A percentile compares a stretch with the other conserved stretches of the same genome.
Evolutionary conservation across 2,113 vertebrate genomes (phyloP).

Genomic region (Bujurquina vittata): DNA sequence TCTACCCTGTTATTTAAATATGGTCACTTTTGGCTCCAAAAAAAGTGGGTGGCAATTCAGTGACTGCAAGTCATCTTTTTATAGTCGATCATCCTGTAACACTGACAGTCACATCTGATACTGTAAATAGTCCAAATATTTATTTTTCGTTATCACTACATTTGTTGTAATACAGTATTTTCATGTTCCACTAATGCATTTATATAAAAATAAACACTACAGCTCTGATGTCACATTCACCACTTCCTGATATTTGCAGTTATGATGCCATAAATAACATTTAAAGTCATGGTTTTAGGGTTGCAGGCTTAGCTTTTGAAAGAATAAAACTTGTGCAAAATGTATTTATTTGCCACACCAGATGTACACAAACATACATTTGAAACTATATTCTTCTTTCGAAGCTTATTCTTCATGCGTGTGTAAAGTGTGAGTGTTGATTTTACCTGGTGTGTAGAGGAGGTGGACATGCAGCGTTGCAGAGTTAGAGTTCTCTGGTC

Average conservation of each 20-base stretch:
- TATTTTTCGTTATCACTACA: background rate
- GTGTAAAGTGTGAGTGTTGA: background rate
- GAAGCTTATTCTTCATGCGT: background rate
- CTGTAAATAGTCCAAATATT: background rate
- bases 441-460: slow-evolving; percentile 88
- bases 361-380: background rate
- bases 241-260: too few species aligned
- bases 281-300: too few species aligned
- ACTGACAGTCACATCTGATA: background rate
- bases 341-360: background rate
- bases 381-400: background rate
- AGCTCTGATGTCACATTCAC: too few species aligned
- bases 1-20: too few species aligned
- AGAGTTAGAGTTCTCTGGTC: slow-evolving; percentile 86
- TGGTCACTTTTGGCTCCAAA: too few species aligned
- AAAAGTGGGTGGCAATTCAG: background rate
- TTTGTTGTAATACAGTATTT: background rate
- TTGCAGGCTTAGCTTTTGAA: too few species aligned
- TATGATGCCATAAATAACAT: too few species aligned
- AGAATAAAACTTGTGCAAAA: background rate
- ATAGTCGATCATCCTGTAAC: background rate
- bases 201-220: background rate
- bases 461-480: slow-evolving; percentile 89
- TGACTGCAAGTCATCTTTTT: background rate
- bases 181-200: background rate